Base-by-base conservation (phyloP, 2,797 vertebrate species). In the Antennarius maculatus region DNA sequence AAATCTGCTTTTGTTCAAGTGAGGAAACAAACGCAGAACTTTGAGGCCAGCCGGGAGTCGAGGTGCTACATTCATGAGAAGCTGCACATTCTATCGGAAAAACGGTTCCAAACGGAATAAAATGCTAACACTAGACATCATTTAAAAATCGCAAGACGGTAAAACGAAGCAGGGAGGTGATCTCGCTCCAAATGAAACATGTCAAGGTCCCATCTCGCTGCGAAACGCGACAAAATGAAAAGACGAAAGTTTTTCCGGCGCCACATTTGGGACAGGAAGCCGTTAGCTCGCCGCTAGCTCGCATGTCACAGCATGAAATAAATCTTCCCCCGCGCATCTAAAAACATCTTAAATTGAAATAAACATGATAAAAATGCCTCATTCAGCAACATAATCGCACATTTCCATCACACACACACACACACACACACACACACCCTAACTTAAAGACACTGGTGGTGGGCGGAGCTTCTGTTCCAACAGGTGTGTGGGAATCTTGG, bases 1-100 rank as follows among this genome's bases (percentile, higher is more conserved):
- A 16, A 9, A 15, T 61, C 0, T 41, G 5, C 6, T 45, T 48
- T 52, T 42, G 4, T 1, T 31, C 1, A 9, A 5, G 14, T 2
- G 39, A 12, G 31, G 18, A 23, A 5, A 59, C 54, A 49, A n/a
- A 70, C 13, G 57, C 17, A 58, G 7, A 51, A 53, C 4, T 42
- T 18, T 5, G 47, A 41, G 17, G 29, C 49, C 56, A 48, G 41
- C 46, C 23, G 41, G 61, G 37, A 55, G 16, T 49, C 54, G 27
- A 64, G 64, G 39, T 69, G 46, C 74, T 69, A 66, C 54, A 57
- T 62, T 84, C 37, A 71, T 80, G 43, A 80, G 81, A 84, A 66
- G 52, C 14, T 52, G 77, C 49, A 82, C 67, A 64, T 49, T 86
- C 82, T 80, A 84, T 88, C 83, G 55, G 80, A 67, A 84, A 48